These are phyloP conservation scores for Syngnathus rostellatus DNA, from an alignment of 2,797 vertebrate genomes.

Conservation along the genomic window DNA sequence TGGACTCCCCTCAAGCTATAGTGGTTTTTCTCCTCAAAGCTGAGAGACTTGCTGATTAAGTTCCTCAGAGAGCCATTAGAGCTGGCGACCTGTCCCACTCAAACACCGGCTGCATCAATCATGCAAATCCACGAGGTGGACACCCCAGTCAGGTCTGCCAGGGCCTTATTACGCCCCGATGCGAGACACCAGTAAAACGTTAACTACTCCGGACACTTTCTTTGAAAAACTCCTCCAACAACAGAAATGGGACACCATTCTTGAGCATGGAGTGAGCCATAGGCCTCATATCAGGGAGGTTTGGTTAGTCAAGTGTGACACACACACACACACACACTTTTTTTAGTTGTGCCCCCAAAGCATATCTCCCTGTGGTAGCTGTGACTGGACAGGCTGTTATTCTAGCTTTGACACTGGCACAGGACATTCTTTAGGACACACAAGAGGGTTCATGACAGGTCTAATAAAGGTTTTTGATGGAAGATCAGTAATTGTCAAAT, in stretches of 20 bases:
- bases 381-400: conserved; percentile 48
- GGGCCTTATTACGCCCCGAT: conserved; percentile 42
- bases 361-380: conserved; percentile 44
- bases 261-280: conserved; percentile 38
- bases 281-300: conserved; percentile 44
- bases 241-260: conserved; percentile 56
- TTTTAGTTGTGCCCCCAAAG: conserved; percentile 25
- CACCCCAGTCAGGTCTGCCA: conserved; percentile 35
- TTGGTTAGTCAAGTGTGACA: conserved; percentile 52
- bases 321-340: conserved; percentile 23
- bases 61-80: conserved; percentile 71
- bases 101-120: conserved; percentile 65
- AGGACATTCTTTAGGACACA: conserved; percentile 43
- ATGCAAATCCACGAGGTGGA: conserved; percentile 60
- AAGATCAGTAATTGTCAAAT: background rate
- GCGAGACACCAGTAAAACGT: conserved; percentile 52
- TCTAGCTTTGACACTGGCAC: conserved; percentile 37
- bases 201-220: conserved; percentile 63
- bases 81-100: conserved; percentile 56
- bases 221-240: conserved; percentile 35
- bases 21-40: conserved; percentile 58
- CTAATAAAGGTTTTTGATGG: conserved; percentile 31
- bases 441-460: conserved; percentile 41
- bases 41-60: conserved; percentile 57
- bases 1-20: conserved; percentile 35